Evolutionary conservation across 2,797 vertebrate genomes (phyloP), one percentile per base, ranked within the genome.

Genomic region (Amblyopsis hoosieri): DNA sequence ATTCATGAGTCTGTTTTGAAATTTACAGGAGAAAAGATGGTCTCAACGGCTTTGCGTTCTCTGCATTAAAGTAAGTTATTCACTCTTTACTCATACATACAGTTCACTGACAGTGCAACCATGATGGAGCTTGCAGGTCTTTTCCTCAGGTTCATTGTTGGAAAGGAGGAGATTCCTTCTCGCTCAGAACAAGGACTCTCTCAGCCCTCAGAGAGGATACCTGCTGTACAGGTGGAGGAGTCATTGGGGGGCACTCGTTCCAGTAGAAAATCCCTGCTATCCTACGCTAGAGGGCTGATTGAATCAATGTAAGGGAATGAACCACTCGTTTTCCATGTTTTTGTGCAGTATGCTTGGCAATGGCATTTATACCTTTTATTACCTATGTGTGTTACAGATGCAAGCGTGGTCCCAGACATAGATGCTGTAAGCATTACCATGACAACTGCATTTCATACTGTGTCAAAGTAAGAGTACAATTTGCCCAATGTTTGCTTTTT

Each of bases 391-490:
- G 1, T n/a, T 45, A 79, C 88, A 99, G 98, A 94, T 98, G 97
- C 92, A 97, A 95, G 87, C 92, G 87, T 59, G 98, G 98, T 79
- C 97, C 98, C 71, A 95, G 97, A 72, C 98, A 99, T 90, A 94
- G 96, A 89, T 99, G 97, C 87, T 99, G 97, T 88, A 98, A 96
- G 88, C 98, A 99, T 90, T 94, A 96, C 71, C 94, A 96, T 74
- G 98, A 99, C 91, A 99, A 98, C 89, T 99, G 98, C 90, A 94
- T 99, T 78, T 96, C 96, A 54, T 99, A 99, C 77, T 97, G 96
- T 82, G 84, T 99, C 89, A 99, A 99, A 94, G 98, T 99, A 92
- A 95, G 94, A 54, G 3, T 9, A 1, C 4, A 15, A 33, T 12
- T 49, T 15, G 10, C 11, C 2, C 1, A 58, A 14, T 11, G 12